These are phyloP conservation scores for Noctua pronuba DNA, from an alignment of 2,888 invertebrate genomes.

Conservation along the genomic window DNA sequence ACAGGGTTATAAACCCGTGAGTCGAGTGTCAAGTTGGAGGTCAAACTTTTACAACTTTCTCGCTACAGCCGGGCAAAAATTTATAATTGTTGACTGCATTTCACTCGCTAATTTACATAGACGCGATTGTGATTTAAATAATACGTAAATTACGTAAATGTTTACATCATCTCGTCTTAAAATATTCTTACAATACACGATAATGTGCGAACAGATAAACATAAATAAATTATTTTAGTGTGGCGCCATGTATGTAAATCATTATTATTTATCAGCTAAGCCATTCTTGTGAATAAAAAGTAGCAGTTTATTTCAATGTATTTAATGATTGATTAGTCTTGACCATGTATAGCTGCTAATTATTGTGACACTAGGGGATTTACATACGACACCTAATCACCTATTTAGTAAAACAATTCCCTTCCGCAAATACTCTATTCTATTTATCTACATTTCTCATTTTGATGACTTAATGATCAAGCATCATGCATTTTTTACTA, in stretches of 20 bases:
- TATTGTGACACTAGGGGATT: conserved; percentile 23
- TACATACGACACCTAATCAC: conserved; percentile 11
- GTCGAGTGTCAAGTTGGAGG: neutral
- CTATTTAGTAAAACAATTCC: conserved; percentile 5
- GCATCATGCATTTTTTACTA: neutral
- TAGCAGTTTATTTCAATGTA: conserved; percentile 10
- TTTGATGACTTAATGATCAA: neutral
- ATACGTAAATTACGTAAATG: conserved; percentile 29
- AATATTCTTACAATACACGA: conserved; percentile 38
- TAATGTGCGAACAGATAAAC: conserved; percentile 45
- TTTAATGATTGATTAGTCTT: conserved; percentile 24
- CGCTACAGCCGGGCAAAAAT: neutral
- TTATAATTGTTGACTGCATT: conserved; percentile 11
- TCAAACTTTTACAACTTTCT: conserved; percentile 14
- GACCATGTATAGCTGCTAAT: conserved; percentile 11
- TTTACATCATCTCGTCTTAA: conserved; percentile 40
- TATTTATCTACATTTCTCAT: neutral
- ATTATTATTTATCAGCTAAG: conserved; percentile 8
- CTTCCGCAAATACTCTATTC: neutral
- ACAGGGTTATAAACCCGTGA: neutral
- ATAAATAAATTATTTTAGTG: conserved; percentile 35
- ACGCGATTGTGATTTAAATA: conserved; percentile 42
- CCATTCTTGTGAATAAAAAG: conserved; percentile 10
- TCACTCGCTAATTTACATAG: conserved; percentile 20
- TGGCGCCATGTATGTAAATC: conserved; percentile 19